phyloP scores from a whole-genome alignment of 2,113 vertebrate species.

The Odocoileus hemionus region DNA sequence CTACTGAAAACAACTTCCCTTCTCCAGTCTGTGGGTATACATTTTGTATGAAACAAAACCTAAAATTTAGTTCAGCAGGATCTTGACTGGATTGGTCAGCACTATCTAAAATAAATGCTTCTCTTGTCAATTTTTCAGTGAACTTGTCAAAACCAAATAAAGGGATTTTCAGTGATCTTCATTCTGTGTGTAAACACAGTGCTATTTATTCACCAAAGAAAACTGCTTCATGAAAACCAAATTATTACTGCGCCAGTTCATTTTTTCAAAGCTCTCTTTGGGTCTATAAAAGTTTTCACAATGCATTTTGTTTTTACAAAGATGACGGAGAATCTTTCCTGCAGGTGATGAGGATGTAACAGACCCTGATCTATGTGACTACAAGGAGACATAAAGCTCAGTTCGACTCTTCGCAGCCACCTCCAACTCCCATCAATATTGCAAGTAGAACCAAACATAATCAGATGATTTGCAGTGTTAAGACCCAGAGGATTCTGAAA shows the following conservation, averaged over 20 bases:
- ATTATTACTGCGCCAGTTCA: conserved; percentile 26
- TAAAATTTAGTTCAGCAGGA: conserved; percentile 12
- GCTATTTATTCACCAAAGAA: conserved; percentile 61
- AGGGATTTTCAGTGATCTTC: conserved; percentile 43
- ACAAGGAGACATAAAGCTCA: conserved; percentile 45
- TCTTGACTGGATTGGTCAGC: conserved; percentile 25
- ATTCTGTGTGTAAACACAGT: conserved; percentile 58
- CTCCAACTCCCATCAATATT: conserved; percentile 63
- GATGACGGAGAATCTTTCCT: background rate
- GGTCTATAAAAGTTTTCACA: conserved; percentile 3
- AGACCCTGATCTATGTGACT: conserved; percentile 44
- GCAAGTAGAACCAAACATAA: conserved; percentile 63
- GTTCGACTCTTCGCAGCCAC: conserved; percentile 20
- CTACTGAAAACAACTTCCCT: background rate
- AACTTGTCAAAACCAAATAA: conserved; percentile 64
- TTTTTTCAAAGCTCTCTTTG: conserved; percentile 26
- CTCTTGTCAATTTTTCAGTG: conserved; percentile 55
- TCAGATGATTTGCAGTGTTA: conserved; percentile 57
- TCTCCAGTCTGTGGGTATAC: background rate
- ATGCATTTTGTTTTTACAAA: conserved; percentile 43
- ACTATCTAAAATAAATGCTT: conserved; percentile 54
- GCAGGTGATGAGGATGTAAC: background rate
- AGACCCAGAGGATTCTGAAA: conserved; percentile 37
- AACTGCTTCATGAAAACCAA: conserved; percentile 46
- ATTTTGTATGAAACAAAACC: conserved; percentile 15